Evolutionary conservation across 2,113 vertebrate genomes (phyloP).

Genomic region (Odobenus rosmarus): DNA sequence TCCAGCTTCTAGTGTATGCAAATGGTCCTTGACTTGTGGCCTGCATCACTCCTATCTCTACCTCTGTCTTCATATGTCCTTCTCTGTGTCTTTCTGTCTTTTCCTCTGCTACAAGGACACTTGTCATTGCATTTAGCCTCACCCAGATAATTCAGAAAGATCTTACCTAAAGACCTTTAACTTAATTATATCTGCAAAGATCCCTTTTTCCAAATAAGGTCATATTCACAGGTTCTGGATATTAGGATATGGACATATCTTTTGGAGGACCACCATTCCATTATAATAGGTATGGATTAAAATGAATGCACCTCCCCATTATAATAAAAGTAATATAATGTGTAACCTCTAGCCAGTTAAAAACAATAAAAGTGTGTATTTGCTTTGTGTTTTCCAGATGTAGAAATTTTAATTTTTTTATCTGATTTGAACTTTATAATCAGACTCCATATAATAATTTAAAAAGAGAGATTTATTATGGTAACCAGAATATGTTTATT

Average conservation of each 20-base stretch:
- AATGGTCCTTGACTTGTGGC: background rate
- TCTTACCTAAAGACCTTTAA: background rate
- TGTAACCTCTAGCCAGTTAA: background rate
- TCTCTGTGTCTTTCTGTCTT: background rate
- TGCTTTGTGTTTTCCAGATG: background rate
- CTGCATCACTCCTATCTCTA: background rate
- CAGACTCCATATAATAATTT: background rate
- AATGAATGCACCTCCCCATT: background rate
- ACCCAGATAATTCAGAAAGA: background rate
- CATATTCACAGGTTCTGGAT: background rate
- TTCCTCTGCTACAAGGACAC: background rate
- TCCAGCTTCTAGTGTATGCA: background rate
- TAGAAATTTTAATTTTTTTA: background rate
- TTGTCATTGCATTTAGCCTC: background rate
- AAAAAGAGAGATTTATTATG: background rate
- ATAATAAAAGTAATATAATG: background rate
- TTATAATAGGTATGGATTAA: background rate
- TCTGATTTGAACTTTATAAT: background rate
- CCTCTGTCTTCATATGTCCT: background rate
- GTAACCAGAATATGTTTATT: conserved; percentile 22
- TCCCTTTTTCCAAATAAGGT: background rate
- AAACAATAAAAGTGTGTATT: background rate
- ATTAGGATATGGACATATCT: background rate
- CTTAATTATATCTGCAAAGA: background rate
- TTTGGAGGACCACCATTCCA: background rate